Percentiles rank a stretch among this genome's conserved stretches.
Evolutionary conservation across 2,888 invertebrate species (phyloP).

Genomic region (Epicampocera succincta): DNA sequence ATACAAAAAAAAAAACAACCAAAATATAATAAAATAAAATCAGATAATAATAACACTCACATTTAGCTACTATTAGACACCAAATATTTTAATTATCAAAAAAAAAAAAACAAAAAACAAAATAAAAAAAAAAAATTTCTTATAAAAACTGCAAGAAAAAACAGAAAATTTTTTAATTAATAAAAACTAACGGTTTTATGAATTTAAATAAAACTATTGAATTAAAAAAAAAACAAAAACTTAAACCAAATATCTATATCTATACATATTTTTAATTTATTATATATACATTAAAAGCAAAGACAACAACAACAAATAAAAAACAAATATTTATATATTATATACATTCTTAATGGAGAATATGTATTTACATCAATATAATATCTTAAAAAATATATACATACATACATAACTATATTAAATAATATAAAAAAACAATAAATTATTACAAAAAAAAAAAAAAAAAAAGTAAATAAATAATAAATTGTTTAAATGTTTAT

Average conservation of each 20-base stretch:
- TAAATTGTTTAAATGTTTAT: slow-evolving; percentile 62
- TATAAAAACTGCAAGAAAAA: slow-evolving; percentile 39
- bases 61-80: slow-evolving; percentile 66
- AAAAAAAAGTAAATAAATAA: no score
- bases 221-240: slow-evolving; percentile 53
- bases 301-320: slow-evolving; percentile 44
- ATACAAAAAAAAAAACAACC: slow-evolving; percentile 34
- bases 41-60: no score
- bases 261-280: slow-evolving; percentile 65
- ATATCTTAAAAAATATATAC: slow-evolving; percentile 32
- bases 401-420: slow-evolving; percentile 21
- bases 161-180: slow-evolving; percentile 50
- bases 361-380: slow-evolving; percentile 55
- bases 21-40: no score
- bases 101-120: slow-evolving; percentile 49
- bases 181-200: slow-evolving; percentile 55
- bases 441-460: no score
- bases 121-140: slow-evolving; percentile 53
- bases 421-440: slow-evolving; percentile 31
- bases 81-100: slow-evolving; percentile 65
- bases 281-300: slow-evolving; percentile 56
- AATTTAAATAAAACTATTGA: slow-evolving; percentile 47
- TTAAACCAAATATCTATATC: slow-evolving; percentile 59
- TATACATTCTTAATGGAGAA: slow-evolving; percentile 55
- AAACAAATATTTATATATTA: slow-evolving; percentile 51